Evolutionary conservation across 2,113 vertebrate genomes (phyloP).

Genomic region (Fulmarus glacialis): DNA sequence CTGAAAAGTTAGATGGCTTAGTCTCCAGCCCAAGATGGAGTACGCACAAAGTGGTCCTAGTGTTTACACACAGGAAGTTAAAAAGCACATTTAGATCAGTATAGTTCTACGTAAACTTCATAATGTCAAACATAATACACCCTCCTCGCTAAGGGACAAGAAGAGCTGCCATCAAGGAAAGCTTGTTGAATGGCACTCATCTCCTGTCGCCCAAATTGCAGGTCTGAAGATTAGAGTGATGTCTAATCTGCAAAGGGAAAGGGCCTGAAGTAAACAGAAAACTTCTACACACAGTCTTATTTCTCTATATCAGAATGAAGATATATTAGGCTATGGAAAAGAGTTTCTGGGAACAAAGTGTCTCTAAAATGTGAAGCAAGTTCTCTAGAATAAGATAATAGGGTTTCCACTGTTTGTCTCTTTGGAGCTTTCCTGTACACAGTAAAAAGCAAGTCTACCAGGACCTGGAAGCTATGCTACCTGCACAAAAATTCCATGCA

Average conservation of each 20-base stretch:
- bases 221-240: not conserved
- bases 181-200: not conserved
- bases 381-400: not conserved
- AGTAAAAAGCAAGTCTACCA: not conserved
- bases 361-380: not conserved
- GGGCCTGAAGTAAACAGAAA: not conserved
- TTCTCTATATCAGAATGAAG: not conserved
- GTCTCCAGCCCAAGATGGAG: slow-evolving; percentile 49
- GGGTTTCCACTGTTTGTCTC: not conserved
- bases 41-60: not conserved
- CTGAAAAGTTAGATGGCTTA: slow-evolving; percentile 28
- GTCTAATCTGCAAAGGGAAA: slow-evolving; percentile 1
- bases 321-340: not conserved
- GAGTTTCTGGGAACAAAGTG: not conserved
- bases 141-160: not conserved
- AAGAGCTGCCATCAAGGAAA: not conserved
- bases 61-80: not conserved
- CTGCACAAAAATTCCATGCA: not conserved
- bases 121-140: slow-evolving; percentile 8
- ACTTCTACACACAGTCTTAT: not conserved
- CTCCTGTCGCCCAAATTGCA: not conserved
- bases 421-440: not conserved
- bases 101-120: slow-evolving; percentile 20
- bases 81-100: slow-evolving; percentile 36
- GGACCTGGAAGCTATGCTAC: not conserved